phyloP scores from a whole-genome alignment of 92 coral and sea anemone genomes.

The Metridium senile region DNA sequence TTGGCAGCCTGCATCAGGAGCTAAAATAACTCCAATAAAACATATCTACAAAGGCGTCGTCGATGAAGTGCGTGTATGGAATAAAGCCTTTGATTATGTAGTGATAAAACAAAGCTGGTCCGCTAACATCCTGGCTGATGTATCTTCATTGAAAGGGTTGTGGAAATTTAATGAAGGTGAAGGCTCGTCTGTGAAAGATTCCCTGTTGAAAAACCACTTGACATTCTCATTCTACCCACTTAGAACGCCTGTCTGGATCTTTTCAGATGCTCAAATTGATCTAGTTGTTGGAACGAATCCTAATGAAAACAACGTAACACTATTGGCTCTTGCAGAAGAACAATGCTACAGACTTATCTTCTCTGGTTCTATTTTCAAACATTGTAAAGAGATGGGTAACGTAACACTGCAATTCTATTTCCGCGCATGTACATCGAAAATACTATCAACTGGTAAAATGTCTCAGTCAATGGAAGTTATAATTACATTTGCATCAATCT shows the following conservation, averaged over 20 bases:
- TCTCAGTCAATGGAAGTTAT: conserved; percentile 53
- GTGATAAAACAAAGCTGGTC: conserved; percentile 59
- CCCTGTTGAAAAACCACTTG: conserved; percentile 40
- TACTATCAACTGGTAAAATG: conserved; percentile 39
- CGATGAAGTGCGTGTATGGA: conserved; percentile 65
- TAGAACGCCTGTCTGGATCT: conserved; percentile 56
- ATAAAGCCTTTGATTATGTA: conserved; percentile 51
- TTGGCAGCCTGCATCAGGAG: conserved; percentile 72
- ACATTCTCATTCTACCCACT: conserved; percentile 49
- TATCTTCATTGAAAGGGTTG: conserved; percentile 46
- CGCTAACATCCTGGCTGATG: conserved; percentile 41
- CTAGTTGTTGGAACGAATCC: conserved; percentile 27
- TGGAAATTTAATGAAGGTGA: conserved; percentile 67
- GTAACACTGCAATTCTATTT: conserved; percentile 45
- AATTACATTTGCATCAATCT: conserved; percentile 45
- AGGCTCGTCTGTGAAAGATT: conserved; percentile 47
- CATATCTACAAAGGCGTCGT: conserved; percentile 44
- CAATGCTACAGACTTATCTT: conserved; percentile 39
- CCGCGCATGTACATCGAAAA: conserved; percentile 43
- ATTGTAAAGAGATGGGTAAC: conserved; percentile 41
- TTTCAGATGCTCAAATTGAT: conserved; percentile 61
- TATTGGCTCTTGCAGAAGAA: conserved; percentile 29
- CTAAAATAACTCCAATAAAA: conserved; percentile 25
- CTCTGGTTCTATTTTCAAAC: conserved; percentile 31
- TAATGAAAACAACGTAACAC: conserved; percentile 36